Evolutionary conservation across 2,113 vertebrate species (phyloP).

Genomic region (Oreochromis niloticus): DNA sequence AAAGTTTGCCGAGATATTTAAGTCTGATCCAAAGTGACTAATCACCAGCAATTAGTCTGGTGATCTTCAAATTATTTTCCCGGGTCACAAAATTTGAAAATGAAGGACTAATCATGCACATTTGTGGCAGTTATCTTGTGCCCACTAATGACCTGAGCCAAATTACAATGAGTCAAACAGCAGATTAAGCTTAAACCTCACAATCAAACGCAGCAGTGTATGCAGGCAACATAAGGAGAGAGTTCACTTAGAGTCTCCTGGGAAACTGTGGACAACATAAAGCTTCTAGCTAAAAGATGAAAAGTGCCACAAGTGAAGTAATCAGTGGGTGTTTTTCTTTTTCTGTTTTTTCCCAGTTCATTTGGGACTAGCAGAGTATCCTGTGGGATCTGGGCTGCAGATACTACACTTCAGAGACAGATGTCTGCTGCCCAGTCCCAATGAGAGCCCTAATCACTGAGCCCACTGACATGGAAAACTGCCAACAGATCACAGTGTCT

Average conservation of each 20-base stretch:
- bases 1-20: neutral
- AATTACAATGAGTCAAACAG: neutral
- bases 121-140: neutral
- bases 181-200: neutral
- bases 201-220: neutral
- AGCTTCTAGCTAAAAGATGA: neutral
- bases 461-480: neutral
- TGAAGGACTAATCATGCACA: neutral
- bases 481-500: neutral
- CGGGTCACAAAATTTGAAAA: neutral
- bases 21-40: rapidly evolving
- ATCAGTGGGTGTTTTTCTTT: neutral
- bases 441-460: neutral
- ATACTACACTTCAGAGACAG: constrained; percentile 18
- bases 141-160: neutral
- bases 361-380: neutral
- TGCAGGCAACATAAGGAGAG: neutral
- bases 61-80: neutral
- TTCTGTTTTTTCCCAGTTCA: neutral
- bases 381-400: constrained; percentile 6
- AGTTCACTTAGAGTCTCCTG: neutral
- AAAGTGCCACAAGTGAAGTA: neutral
- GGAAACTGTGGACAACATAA: neutral
- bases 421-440: neutral
- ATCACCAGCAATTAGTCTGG: neutral